Base-by-base conservation (phyloP, 1,140 invertebrate genomes). In the Heterodera schachtii region DNA sequence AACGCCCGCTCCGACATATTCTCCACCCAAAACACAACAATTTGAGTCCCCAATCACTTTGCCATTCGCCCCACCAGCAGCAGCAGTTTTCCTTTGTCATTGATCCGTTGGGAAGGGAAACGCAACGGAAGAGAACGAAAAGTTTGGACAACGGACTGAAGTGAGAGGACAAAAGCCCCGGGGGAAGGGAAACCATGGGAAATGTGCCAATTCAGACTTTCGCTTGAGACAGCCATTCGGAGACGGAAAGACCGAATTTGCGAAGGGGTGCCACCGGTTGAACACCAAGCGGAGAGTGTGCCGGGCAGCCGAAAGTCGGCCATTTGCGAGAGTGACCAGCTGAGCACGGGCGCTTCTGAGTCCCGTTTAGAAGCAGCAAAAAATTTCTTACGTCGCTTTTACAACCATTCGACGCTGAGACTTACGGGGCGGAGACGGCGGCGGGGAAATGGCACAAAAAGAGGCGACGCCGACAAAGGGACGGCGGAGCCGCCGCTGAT, bases 91-190 rank as follows among this genome's bases (percentile, higher is more conserved):
- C 69, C 13, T 71, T 71, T n/a, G 43, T 71, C 69, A 46, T 71
- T 46, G 69, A 71, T 41, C 69, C 69, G 9, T 46, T 71, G 69
- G 69, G 31, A 3, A 71, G 19, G 31, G 69, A 46, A 41, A 47
- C 41, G 21, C 21, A 43, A n/a, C 41, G 81, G 21, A 13, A 3
- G 57, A 52, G 81, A 46, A 82, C 83, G 16, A 86, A 86, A 66
- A 84, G 83, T 73, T 71, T 86, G 49, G 83, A 84, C 52, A 86
- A 84, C 71, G 78, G 71, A 44, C 73, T 46, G 7, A 86, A 75
- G 83, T 84, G 67, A 31, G 31, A 31, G 47, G 46, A 49, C 73
- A 19, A 16, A 13, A n/a, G 41, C 8, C 67, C 5, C 75, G 57
- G 16, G 57, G 57, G 57, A 19, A 13, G 49, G 4, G 49, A 16